Conservation (phyloP, 2,888 invertebrate species). For the Dilophus febrilis region DNA sequence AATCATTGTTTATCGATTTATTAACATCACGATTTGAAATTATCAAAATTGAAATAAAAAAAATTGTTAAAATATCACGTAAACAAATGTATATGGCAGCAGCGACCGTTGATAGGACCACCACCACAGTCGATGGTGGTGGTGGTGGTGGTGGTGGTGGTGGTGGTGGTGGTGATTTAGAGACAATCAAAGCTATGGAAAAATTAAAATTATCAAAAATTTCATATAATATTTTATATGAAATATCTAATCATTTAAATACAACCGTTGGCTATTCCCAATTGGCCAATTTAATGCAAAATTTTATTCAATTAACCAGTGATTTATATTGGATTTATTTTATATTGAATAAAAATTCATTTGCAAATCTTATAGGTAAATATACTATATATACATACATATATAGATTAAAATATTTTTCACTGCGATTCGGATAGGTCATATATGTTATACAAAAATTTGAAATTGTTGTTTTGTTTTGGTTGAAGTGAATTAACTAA, state of each 20-base stretch:
- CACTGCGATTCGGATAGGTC: too few relatives aligned
- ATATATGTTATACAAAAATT: too few relatives aligned
- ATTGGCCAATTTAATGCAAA: conserved; percentile 9
- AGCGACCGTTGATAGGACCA: too few relatives aligned
- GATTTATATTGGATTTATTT: conserved; percentile 11
- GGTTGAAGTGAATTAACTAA: too few relatives aligned
- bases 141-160: too few relatives aligned
- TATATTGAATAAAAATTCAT: conserved; percentile 6
- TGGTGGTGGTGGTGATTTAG: too few relatives aligned
- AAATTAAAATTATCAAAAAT: conserved; percentile 8
- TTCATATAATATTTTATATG: conserved; percentile 10
- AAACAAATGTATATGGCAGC: conserved; percentile 2
- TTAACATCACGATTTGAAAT: conserved; percentile 5
- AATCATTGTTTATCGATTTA: conserved; percentile 6
- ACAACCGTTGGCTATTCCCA: conserved; percentile 10
- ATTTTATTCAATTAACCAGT: conserved; percentile 12
- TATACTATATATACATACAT: too few relatives aligned
- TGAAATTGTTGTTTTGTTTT: too few relatives aligned
- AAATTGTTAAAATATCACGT: conserved; percentile 4
- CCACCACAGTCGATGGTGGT: neutral
- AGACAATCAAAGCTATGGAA: conserved; percentile 5
- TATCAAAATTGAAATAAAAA: conserved; percentile 7
- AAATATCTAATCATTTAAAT: conserved; percentile 9
- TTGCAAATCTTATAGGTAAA: conserved; percentile 6
- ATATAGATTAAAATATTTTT: too few relatives aligned